A percentile compares a stretch with the other conserved stretches of the same genome.
Conservation (phyloP, 2,797 vertebrate genomes). For the Macropus fuliginosus region DNA sequence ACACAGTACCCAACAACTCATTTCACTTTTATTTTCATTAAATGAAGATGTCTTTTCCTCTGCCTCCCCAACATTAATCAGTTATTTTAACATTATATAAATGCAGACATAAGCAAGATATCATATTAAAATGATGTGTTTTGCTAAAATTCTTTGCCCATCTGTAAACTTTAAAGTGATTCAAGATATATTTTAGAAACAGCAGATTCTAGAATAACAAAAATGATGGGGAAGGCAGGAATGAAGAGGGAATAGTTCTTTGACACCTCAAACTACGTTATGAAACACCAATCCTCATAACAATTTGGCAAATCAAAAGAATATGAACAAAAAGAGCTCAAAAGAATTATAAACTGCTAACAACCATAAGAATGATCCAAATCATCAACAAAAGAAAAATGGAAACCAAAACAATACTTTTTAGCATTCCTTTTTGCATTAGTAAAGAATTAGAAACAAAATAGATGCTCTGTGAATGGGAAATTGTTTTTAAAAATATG, state of each 20-base stretch:
- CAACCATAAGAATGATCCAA: not conserved
- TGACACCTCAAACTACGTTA: not conserved
- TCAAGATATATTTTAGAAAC: constrained; percentile 41
- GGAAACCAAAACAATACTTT: not conserved
- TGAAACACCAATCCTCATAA: not conserved
- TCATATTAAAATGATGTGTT: not conserved
- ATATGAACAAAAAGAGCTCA: not conserved
- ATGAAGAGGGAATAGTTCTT: not conserved
- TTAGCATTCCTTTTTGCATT: not conserved
- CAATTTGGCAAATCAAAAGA: not conserved
- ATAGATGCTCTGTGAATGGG: not conserved
- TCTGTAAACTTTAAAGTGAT: not conserved
- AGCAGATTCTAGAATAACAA: not conserved
- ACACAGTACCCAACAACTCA: constrained; percentile 23
- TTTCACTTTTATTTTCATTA: constrained; percentile 15
- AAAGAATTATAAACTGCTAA: not conserved
- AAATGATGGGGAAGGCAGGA: not conserved
- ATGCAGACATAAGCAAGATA: constrained; percentile 9
- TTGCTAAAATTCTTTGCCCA: not conserved
- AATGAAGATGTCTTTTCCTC: not conserved
- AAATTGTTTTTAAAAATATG: not conserved
- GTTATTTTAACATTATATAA: constrained; percentile 41
- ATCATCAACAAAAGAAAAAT: not conserved
- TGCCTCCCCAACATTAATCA: constrained; percentile 9
- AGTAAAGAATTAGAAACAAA: not conserved